Evolutionary conservation across 1,140 invertebrate species (phyloP), one percentile per base, ranked within the genome.

Genomic region (Brachionus plicatilis): DNA sequence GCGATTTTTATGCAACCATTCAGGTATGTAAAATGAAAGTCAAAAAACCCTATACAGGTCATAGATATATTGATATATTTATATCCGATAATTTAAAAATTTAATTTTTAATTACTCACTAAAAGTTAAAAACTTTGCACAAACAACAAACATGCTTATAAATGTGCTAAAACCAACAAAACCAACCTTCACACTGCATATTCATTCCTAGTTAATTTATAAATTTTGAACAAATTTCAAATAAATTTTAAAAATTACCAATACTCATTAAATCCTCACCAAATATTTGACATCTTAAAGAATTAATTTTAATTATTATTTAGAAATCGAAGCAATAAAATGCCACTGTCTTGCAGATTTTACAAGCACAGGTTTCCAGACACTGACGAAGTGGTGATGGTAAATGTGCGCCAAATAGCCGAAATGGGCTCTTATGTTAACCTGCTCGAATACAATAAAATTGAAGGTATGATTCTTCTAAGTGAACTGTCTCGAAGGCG

Each of bases 341-440:
- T 98, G 95, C 94, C 95, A 86, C 91, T 99, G 17, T 94, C 95
- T 65, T 99, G 97, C 93, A 92, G 98, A 88, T 99, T 96, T 93
- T 99, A 99, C 89, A 93, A 95, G 87, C 94, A 98, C 90, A 95
- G 95, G 88, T 99, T 97, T 91, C 98, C 98, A 0, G 97, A 99
- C 89, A 93, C 98, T 43, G 97, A 99, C 87, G 98, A 99, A 93
- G 96, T 99, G 41, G 97, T 99, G 11, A 98, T 99, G 96, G 97
- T 99, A 4, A 99, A 97, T 89, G 97, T 99, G 1, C 92, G 95
- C 14, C 95, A 95, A 85, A 99, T 99, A 87, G 97, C 96, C 45
- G 97, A 99, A 91, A 99, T 99, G 97, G 98, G 98, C 85, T 97
- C 97, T 5, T 99, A 99, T 90, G 98, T 99, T 3, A 94, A 97